phyloP scores from a whole-genome alignment of 2,797 vertebrate genomes.

The Anguilla anguilla region DNA sequence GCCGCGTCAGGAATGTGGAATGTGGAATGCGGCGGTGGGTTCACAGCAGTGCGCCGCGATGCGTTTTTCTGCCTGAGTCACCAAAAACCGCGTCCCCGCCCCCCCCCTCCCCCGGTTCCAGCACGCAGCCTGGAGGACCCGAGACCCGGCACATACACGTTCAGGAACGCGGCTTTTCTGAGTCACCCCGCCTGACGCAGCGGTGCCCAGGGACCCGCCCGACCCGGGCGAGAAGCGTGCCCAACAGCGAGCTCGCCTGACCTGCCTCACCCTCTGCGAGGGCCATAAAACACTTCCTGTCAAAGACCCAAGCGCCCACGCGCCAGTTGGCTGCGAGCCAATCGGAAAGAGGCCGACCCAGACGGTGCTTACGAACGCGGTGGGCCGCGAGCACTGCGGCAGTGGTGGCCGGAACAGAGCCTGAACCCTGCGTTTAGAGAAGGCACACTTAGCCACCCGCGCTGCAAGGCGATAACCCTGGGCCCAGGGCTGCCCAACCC shows the following conservation, averaged over 20 bases:
- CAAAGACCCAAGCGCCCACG: not conserved
- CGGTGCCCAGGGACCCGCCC: not conserved
- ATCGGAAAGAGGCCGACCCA: not conserved
- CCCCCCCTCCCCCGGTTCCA: not conserved
- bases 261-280: not conserved
- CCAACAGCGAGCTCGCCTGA: not conserved
- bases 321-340: not conserved
- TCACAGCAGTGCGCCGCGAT: not conserved
- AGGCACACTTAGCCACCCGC: not conserved
- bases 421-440: not conserved
- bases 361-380: not conserved
- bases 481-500: not conserved
- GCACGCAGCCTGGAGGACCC: not conserved
- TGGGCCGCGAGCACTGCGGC: not conserved
- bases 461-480: not conserved
- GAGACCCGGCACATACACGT: not conserved
- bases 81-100: not conserved
- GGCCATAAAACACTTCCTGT: conserved; percentile 1
- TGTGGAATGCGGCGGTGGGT: not conserved
- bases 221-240: not conserved
- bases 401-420: not conserved
- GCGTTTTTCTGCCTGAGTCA: conserved; percentile 10
- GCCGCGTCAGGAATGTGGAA: not conserved
- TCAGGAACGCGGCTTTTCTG: not conserved
- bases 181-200: not conserved